Conservation (phyloP, 1,140 invertebrate genomes). For the Camponotus floridanus region DNA sequence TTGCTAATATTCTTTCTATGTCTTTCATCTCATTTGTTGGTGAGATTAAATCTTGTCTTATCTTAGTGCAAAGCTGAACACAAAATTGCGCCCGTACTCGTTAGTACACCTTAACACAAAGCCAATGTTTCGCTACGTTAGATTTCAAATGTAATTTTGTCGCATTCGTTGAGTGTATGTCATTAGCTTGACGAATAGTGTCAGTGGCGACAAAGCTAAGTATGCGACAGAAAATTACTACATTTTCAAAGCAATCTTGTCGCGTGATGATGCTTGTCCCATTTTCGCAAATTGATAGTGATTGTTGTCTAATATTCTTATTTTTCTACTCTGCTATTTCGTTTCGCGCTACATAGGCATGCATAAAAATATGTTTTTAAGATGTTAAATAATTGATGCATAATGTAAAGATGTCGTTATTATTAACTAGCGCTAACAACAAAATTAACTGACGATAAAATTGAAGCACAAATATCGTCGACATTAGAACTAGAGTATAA, state of each 20-base stretch:
- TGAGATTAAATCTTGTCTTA: conserved; percentile 40
- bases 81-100: conserved; percentile 30
- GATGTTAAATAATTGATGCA: neutral
- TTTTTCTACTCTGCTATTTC: neutral
- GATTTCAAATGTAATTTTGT: conserved; percentile 46
- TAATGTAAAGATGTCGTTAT: neutral
- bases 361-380: neutral
- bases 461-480: neutral
- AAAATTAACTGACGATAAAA: neutral
- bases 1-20: conserved; percentile 27
- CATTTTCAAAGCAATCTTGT: conserved; percentile 13
- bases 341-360: neutral
- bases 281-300: conserved; percentile 30
- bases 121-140: conserved; percentile 37
- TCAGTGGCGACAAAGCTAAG: conserved; percentile 40
- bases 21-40: neutral
- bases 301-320: neutral
- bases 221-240: conserved; percentile 3
- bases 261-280: neutral
- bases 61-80: neutral
- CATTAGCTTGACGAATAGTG: conserved; percentile 47
- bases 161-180: conserved; percentile 38
- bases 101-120: conserved; percentile 50
- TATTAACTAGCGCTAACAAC: neutral
- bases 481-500: neutral